These are phyloP conservation scores for Danionella cerebrum DNA, from an alignment of 2,113 vertebrate genomes.

Conservation along the genomic window DNA sequence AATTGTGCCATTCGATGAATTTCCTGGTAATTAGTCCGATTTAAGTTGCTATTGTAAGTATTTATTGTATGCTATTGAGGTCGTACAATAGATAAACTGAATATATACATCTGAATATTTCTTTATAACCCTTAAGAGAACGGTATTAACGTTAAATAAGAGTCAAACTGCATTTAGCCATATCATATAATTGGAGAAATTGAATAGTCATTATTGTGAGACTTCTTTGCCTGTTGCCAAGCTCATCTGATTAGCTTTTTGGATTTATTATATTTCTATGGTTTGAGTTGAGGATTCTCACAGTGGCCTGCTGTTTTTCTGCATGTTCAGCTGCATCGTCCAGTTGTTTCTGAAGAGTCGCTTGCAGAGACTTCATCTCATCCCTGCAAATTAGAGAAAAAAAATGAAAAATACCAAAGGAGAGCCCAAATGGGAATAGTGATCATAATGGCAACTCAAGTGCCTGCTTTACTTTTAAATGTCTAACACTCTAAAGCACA, in stretches of 20 bases:
- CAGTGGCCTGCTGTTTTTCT: constrained; percentile 92
- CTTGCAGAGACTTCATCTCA: constrained; percentile 96
- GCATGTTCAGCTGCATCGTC: constrained; percentile 86
- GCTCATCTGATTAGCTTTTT: background rate
- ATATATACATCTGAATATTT: no score
- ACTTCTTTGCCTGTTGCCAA: background rate
- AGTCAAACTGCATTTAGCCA: no score
- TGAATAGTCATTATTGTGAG: background rate
- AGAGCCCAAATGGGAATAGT: background rate
- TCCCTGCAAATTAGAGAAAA: constrained; percentile 66
- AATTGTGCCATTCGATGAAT: no score
- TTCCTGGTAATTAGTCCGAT: no score
- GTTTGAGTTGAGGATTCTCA: constrained; percentile 62
- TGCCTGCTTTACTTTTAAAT: background rate
- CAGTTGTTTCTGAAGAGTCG: constrained; percentile 90
- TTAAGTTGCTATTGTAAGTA: no score
- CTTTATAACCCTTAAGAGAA: no score
- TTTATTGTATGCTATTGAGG: no score
- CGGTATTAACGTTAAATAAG: no score
- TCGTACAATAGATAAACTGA: no score
- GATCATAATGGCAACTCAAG: background rate
- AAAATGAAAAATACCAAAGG: background rate
- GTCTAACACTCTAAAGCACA: background rate
- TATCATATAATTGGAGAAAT: background rate
- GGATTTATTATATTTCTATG: background rate